These are phyloP conservation scores for Cyprinella venusta DNA, from an alignment of 2,797 vertebrate genomes.

Conservation along the genomic window DNA sequence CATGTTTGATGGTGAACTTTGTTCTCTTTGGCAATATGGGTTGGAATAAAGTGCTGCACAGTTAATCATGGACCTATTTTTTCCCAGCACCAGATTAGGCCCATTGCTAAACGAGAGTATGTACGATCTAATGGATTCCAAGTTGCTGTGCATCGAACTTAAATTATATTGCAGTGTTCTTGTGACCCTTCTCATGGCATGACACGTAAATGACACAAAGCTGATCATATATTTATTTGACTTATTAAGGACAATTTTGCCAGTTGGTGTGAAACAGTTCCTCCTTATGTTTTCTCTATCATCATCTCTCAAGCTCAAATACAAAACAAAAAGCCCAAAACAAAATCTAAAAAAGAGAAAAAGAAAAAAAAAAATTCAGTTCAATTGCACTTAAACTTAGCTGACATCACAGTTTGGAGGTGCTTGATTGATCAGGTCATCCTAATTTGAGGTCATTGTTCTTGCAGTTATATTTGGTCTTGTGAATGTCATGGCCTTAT, in stretches of 20 bases:
- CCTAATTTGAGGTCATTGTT: neutral
- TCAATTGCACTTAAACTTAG: neutral
- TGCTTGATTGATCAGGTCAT: neutral
- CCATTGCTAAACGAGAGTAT: slow-evolving; percentile 32
- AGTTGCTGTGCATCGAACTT: slow-evolving; percentile 68
- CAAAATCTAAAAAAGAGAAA: neutral
- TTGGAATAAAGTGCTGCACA: slow-evolving; percentile 13
- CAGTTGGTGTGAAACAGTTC: neutral
- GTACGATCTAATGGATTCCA: slow-evolving; percentile 65
- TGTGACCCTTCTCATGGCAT: slow-evolving; percentile 63
- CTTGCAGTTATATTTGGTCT: neutral
- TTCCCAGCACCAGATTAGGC: neutral
- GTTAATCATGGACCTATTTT: slow-evolving; percentile 5
- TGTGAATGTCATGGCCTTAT: neutral
- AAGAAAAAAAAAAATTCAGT: too few species aligned
- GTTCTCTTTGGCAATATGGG: slow-evolving; percentile 4
- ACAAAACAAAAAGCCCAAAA: neutral
- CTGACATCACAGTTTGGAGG: neutral
- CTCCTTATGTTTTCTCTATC: neutral
- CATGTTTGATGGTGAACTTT: slow-evolving; percentile 27
- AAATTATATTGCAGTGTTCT: slow-evolving; percentile 67
- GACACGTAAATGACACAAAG: slow-evolving; percentile 53
- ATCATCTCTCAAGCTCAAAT: neutral
- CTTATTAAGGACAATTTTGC: slow-evolving; percentile 42
- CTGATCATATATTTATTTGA: slow-evolving; percentile 48